Conservation (phyloP, 2,797 vertebrate species). For the Huso huso region DNA sequence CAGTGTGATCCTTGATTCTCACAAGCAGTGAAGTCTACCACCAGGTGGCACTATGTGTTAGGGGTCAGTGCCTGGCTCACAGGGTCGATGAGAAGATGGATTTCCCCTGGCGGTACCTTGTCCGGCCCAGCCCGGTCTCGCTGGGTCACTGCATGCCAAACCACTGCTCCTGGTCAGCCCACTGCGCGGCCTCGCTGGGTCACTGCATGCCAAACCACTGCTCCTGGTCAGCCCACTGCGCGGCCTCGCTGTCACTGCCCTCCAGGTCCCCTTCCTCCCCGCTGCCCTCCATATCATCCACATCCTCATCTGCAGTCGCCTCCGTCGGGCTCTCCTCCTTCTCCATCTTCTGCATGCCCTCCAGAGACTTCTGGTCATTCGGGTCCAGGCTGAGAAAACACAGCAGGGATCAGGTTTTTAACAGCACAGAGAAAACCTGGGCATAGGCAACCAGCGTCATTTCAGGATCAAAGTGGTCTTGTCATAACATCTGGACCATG, state of each 20-base stretch:
- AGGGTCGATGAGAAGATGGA: no score
- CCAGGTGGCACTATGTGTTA: no score
- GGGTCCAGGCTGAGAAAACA: conserved; percentile 76
- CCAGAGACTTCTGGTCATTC: conserved; percentile 95
- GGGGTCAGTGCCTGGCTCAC: no score
- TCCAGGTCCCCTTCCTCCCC: conserved; percentile 95
- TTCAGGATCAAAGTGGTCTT: no score
- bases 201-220: conserved; percentile 99
- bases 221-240: conserved; percentile 96
- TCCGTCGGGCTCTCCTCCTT: conserved; percentile 96
- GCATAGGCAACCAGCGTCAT: no score
- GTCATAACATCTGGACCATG: no score
- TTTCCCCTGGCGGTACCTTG: no score
- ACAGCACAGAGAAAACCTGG: background rate
- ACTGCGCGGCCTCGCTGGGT: conserved; percentile 89
- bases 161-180: conserved; percentile 98
- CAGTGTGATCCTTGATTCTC: no score
- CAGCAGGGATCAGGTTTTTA: background rate
- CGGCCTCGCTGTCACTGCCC: conserved; percentile 94
- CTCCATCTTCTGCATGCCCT: conserved; percentile 99
- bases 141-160: conserved; percentile 87
- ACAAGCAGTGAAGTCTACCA: no score
- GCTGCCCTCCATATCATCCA: conserved; percentile 97
- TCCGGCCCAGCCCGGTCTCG: no score
- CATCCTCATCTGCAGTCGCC: conserved; percentile 92